phyloP scores from a whole-genome alignment of 2,113 vertebrate species.

The Thymallus thymallus region DNA sequence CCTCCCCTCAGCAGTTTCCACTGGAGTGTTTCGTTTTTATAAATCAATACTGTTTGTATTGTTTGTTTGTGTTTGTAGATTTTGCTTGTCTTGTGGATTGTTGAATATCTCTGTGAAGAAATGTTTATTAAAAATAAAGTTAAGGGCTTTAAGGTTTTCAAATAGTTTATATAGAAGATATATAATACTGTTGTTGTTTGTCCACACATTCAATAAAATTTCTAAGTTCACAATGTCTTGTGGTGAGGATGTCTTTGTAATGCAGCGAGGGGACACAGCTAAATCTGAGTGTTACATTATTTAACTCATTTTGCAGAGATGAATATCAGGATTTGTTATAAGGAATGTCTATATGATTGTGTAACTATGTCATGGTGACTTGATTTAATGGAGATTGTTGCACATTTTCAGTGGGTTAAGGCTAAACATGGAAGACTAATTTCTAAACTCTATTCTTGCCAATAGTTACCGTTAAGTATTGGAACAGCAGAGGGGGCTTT shows the following conservation, averaged over 20 bases:
- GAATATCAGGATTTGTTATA: not conserved
- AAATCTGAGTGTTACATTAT: not conserved
- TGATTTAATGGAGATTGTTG: too few species aligned
- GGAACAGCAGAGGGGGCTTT: slow-evolving; percentile 25
- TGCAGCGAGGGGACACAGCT: not conserved
- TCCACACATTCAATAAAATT: slow-evolving; percentile 62
- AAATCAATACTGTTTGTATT: slow-evolving; percentile 31
- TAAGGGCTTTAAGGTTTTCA: slow-evolving; percentile 65
- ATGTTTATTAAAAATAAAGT: slow-evolving; percentile 31
- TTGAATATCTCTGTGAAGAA: slow-evolving; percentile 35
- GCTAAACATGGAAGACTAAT: too few species aligned
- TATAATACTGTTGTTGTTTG: slow-evolving; percentile 19
- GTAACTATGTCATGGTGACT: not conserved
- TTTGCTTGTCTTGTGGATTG: slow-evolving; percentile 14
- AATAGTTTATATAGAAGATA: slow-evolving; percentile 50
- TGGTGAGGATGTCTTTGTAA: not conserved
- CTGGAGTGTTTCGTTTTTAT: slow-evolving; percentile 26
- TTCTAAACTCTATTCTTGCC: too few species aligned
- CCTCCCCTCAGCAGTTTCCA: too few species aligned
- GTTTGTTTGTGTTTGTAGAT: slow-evolving; percentile 17
- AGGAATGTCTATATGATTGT: not conserved
- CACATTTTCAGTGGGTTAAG: too few species aligned
- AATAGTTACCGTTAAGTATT: not conserved
- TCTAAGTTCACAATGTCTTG: slow-evolving; percentile 29
- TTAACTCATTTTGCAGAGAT: not conserved